Conservation (phyloP, 2,888 invertebrate species). For the Matsumyia berberina region DNA sequence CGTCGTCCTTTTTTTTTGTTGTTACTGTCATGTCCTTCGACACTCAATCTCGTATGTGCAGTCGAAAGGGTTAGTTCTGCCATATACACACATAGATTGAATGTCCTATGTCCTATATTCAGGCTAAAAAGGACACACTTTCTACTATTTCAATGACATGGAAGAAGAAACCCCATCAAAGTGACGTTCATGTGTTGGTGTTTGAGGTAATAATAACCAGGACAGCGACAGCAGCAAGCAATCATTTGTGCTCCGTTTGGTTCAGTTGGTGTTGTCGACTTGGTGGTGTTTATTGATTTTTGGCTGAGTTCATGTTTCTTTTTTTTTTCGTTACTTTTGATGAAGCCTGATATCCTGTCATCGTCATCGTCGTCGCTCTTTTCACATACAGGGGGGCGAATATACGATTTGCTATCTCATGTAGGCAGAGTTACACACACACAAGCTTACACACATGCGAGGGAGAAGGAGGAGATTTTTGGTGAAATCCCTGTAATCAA, state of each 20-base stretch:
- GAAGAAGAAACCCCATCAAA: constrained; percentile 15
- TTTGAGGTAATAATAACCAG: constrained; percentile 57
- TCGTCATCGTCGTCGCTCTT: constrained; percentile 4
- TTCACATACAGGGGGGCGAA: constrained; percentile 3
- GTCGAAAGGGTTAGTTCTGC: constrained; percentile 16
- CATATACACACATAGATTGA: neutral
- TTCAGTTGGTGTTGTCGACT: constrained; percentile 1
- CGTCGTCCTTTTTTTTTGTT: neutral
- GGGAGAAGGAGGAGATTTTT: neutral
- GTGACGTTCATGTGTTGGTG: constrained; percentile 13
- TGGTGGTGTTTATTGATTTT: constrained; percentile 61
- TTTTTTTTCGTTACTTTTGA: constrained; percentile 30
- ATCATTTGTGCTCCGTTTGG: constrained; percentile 46
- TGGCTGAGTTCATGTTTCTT: constrained; percentile 3
- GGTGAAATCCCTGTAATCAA: constrained; percentile 63
- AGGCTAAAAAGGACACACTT: constrained; percentile 35
- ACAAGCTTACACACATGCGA: constrained; percentile 6
- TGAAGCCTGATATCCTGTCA: constrained; percentile 52
- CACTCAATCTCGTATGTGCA: constrained; percentile 26
- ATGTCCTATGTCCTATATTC: constrained; percentile 42
- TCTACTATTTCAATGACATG: constrained; percentile 45
- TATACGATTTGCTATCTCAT: constrained; percentile 21
- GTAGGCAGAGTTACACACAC: constrained; percentile 28
- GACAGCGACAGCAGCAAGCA: constrained; percentile 37
- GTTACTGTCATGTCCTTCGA: constrained; percentile 21